These are phyloP conservation scores for Scaptomyza caliginosa DNA, from an alignment of 2,888 invertebrate species.

Conservation along the genomic window DNA sequence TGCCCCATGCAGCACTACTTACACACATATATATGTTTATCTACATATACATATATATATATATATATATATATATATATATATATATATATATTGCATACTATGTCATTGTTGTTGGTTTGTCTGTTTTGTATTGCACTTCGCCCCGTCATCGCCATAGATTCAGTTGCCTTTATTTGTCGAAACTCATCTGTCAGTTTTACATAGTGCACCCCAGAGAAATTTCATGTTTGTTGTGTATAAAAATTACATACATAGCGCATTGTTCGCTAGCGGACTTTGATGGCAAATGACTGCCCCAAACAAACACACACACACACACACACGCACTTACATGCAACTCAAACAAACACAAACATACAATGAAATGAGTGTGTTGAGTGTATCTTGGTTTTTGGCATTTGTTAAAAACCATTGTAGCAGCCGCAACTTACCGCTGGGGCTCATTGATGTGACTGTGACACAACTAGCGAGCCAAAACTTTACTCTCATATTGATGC, in stretches of 20 bases:
- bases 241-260: constrained; percentile 70
- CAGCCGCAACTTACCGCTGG: constrained; percentile 55
- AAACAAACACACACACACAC: constrained; percentile 23
- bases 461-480: constrained; percentile 53
- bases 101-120: constrained; percentile 21
- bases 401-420: constrained; percentile 66
- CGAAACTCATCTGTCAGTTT: constrained; percentile 73
- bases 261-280: constrained; percentile 72
- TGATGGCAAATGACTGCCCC: constrained; percentile 67
- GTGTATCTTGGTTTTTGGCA: constrained; percentile 59
- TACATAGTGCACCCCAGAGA: constrained; percentile 75
- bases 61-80: constrained; percentile 20
- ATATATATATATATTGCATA: constrained; percentile 24
- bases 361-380: not conserved
- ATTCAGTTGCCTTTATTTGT: constrained; percentile 39
- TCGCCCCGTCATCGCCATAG: constrained; percentile 48
- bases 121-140: constrained; percentile 19
- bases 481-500: constrained; percentile 41
- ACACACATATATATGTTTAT: constrained; percentile 9
- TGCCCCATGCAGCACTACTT: constrained; percentile 44
- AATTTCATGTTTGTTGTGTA: constrained; percentile 74
- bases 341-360: constrained; percentile 8
- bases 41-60: no score
- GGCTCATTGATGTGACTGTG: constrained; percentile 72
- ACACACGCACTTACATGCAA: constrained; percentile 1